A percentile compares a stretch with the other conserved stretches of the same genome.
Conservation (phyloP, 2,888 invertebrate species). For the Adineta ricciae region DNA sequence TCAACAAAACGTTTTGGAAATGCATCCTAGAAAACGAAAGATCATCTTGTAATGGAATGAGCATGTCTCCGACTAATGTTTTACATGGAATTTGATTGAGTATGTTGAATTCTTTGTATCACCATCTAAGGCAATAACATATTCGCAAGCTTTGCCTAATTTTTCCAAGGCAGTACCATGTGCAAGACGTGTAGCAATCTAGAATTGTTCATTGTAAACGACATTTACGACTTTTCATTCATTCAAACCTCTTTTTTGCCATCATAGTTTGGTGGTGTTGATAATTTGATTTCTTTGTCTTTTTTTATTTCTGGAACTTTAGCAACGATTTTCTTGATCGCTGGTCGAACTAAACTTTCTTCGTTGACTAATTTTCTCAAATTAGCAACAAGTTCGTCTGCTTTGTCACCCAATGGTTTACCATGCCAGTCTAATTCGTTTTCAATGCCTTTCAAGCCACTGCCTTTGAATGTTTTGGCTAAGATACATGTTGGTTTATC, state of each 20-base stretch:
- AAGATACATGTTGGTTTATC: slow-evolving; percentile 82
- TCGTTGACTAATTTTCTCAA: slow-evolving; percentile 60
- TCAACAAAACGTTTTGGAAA: slow-evolving; percentile 71
- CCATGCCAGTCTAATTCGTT: slow-evolving; percentile 94
- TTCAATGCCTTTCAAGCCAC: slow-evolving; percentile 63
- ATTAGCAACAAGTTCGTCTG: slow-evolving; percentile 57
- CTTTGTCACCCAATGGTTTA: slow-evolving; percentile 76
- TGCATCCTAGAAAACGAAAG: slow-evolving; percentile 40
- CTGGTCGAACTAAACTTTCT: slow-evolving; percentile 33
- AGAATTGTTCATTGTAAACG: slow-evolving; percentile 24
- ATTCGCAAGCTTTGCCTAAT: slow-evolving; percentile 59
- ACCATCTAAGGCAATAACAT: slow-evolving; percentile 86
- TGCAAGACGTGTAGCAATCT: slow-evolving; percentile 76
- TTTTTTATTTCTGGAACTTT: slow-evolving; percentile 26
- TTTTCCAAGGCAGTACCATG: slow-evolving; percentile 89
- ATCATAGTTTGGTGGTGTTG: slow-evolving; percentile 72
- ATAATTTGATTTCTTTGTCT: slow-evolving; percentile 58
- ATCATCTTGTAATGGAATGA: slow-evolving; percentile 24
- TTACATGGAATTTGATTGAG: slow-evolving; percentile 68
- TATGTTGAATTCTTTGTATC: slow-evolving; percentile 98
- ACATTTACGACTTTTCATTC: not conserved
- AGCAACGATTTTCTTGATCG: slow-evolving; percentile 15
- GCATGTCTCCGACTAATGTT: not conserved
- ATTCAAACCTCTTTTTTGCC: slow-evolving; percentile 44
- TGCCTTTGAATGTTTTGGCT: slow-evolving; percentile 91